phyloP scores from a whole-genome alignment of 2,888 invertebrate species.

The Amphimallon solstitiale region DNA sequence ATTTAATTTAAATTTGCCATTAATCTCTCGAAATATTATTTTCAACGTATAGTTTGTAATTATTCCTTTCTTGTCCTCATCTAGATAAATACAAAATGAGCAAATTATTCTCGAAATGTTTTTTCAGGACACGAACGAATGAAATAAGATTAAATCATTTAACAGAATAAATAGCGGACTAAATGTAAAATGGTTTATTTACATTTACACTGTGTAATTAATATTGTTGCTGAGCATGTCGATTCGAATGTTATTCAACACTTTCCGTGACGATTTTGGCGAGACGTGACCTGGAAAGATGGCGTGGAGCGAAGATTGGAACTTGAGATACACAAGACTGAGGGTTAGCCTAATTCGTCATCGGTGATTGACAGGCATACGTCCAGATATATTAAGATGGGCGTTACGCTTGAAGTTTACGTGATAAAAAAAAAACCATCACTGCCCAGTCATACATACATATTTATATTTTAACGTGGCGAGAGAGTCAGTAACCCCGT shows the following conservation, averaged over 20 bases:
- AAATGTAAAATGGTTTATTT: background rate
- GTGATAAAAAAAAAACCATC: conserved; percentile 19
- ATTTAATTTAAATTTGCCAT: too few species aligned
- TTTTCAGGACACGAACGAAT: too few species aligned
- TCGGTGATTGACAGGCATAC: conserved; percentile 35
- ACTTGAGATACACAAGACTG: background rate
- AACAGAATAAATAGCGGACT: too few species aligned
- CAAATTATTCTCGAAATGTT: too few species aligned
- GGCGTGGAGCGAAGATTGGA: background rate
- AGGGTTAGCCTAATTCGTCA: conserved; percentile 32
- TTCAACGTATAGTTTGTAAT: too few species aligned
- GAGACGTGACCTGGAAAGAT: conserved; percentile 22
- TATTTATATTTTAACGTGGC: conserved; percentile 11
- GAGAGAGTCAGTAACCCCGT: background rate
- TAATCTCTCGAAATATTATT: too few species aligned
- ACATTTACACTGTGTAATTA: conserved; percentile 14
- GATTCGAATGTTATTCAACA: conserved; percentile 15
- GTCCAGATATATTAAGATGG: conserved; percentile 34
- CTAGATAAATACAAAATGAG: too few species aligned
- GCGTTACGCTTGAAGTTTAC: conserved; percentile 28
- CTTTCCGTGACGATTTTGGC: conserved; percentile 25
- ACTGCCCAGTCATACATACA: background rate
- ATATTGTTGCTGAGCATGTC: conserved; percentile 20
- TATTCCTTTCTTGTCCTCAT: too few species aligned
- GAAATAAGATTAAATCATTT: too few species aligned